Evolutionary conservation across 1,140 invertebrate genomes (phyloP).

Genomic region (Radopholus similis): DNA sequence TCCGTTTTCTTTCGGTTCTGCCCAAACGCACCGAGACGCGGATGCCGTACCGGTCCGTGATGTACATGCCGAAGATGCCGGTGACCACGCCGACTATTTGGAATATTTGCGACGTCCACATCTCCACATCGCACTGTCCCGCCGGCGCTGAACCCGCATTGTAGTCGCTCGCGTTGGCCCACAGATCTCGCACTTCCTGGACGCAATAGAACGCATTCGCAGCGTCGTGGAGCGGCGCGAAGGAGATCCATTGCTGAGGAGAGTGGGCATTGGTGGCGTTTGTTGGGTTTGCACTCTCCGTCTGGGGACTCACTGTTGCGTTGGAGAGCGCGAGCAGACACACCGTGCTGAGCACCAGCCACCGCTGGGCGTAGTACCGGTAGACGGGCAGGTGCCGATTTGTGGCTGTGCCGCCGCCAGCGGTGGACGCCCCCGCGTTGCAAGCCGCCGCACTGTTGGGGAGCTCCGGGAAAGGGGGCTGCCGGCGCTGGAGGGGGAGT

Average conservation of each 20-base stretch:
- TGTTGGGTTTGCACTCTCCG: neutral
- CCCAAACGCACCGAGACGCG: constrained; percentile 40
- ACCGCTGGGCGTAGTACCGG: constrained; percentile 30
- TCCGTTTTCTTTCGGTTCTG: constrained; percentile 20
- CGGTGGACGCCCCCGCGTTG: no score
- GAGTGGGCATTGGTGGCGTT: neutral
- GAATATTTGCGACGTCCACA: constrained; percentile 55
- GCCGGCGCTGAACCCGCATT: neutral
- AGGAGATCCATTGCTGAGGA: constrained; percentile 54
- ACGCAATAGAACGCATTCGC: constrained; percentile 49
- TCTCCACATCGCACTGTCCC: constrained; percentile 38
- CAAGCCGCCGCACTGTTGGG: neutral
- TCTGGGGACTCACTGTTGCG: constrained; percentile 49
- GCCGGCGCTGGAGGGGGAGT: neutral
- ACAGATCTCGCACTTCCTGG: neutral
- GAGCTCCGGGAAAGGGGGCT: neutral
- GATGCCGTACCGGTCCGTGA: constrained; percentile 57
- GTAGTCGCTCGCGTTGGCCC: neutral
- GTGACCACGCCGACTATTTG: constrained; percentile 53
- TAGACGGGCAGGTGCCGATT: neutral
- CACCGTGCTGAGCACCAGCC: constrained; percentile 46
- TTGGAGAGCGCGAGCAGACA: constrained; percentile 57
- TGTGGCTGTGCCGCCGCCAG: no score
- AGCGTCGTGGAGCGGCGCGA: constrained; percentile 47
- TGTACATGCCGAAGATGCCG: constrained; percentile 55